phyloP scores from a whole-genome alignment of 2,888 invertebrate genomes.

The Meloe dianella region DNA sequence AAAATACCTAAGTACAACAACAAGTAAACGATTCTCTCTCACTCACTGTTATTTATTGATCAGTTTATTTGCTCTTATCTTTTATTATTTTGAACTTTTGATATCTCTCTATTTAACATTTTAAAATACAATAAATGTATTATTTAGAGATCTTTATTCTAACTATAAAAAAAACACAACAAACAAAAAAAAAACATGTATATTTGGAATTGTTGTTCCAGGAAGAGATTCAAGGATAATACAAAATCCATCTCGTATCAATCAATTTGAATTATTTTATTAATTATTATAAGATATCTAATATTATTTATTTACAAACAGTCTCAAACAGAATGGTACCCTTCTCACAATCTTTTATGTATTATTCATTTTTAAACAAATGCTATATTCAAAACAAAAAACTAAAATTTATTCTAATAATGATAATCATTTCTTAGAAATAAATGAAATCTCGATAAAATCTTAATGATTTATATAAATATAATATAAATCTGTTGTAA shows the following conservation, averaged over 20 bases:
- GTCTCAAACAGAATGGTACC: constrained; percentile 32
- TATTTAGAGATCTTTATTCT: neutral
- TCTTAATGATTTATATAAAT: neutral
- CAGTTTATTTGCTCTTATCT: constrained; percentile 3
- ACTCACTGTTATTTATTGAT: neutral
- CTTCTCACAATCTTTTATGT: constrained; percentile 14
- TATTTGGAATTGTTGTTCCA: neutral
- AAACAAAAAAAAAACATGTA: neutral
- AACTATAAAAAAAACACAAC: too few species aligned
- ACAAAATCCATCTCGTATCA: too few species aligned
- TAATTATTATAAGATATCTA: too few species aligned
- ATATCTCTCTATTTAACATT: neutral
- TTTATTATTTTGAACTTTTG: constrained; percentile 14
- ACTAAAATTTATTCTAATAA: too few species aligned
- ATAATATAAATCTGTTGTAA: neutral
- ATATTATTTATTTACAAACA: constrained; percentile 28
- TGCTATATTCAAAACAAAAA: neutral
- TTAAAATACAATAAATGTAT: neutral
- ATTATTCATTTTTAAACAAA: constrained; percentile 13
- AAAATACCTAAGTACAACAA: neutral
- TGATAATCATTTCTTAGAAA: constrained; percentile 6
- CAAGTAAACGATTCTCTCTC: neutral
- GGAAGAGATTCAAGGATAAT: neutral
- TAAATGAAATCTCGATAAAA: constrained; percentile 15
- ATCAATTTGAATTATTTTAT: neutral